Evolutionary conservation across 2,113 vertebrate genomes (phyloP), one percentile per base, ranked within the genome.

Genomic region (Verasper variegatus): DNA sequence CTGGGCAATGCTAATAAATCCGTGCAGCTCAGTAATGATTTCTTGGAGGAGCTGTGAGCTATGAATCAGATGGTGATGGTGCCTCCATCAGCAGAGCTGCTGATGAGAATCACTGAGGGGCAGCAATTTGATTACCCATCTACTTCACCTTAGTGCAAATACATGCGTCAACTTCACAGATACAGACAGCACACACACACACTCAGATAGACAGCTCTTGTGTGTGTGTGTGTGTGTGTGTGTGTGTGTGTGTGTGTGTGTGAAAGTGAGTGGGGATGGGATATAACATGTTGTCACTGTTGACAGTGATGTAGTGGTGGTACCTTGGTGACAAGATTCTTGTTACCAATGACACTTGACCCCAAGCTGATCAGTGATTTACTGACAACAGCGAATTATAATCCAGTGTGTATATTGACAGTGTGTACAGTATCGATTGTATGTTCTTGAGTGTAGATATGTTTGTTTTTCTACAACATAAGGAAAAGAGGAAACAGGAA

Each of bases 1-100:
- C 68, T 35, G n/a, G 55, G 68, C 76, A 84, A 73, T 35, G 9
- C 35, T 40, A 24, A 71, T 72, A 66, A 75, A 70, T 84, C 68
- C 54, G 82, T 51, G 7, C 72, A 76, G 68, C 74, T 73, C 40
- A 7, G 8, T 47, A 77, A 42, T 35, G 65, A 87, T 72, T 84
- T 75, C 58, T 80, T 63, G 59, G 37, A 66, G 68, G 27, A 67
- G 51, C 45, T 13, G 75, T 0, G 55, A 60, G 79, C 24, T 6
- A 51, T 69, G 68, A 85, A 87, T 86, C 3, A 75, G 57, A 66
- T 2, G 24, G 23, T 1, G 26, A 76, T 74, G 55, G 17, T 42
- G 84, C 84, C 74, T 80, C 77, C 51, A 58, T 90, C 83, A 55
- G 86, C 89, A 83, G 42, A 62, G 59, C 70, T 3, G 31, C 56